Conservation (phyloP, 2,797 vertebrate genomes). For the Fundulus diaphanus region DNA sequence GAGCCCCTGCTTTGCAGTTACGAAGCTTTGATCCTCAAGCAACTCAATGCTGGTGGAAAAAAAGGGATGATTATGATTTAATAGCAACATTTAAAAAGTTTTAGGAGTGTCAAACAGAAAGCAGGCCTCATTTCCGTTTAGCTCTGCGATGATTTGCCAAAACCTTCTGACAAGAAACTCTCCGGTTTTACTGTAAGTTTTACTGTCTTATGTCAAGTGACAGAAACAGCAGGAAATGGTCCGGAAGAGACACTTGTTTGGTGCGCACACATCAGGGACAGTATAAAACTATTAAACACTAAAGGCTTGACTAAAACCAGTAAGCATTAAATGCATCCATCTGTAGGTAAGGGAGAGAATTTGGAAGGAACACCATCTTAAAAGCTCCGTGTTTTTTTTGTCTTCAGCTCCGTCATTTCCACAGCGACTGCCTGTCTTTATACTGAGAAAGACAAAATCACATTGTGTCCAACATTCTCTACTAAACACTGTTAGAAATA, state of each 20-base stretch:
- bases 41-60: constrained; percentile 1
- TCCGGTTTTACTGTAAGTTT: constrained; percentile 4
- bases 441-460: neutral
- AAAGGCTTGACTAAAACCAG: neutral
- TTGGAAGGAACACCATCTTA: neutral
- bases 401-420: neutral
- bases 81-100: constrained; percentile 5
- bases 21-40: neutral
- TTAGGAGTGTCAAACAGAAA: constrained; percentile 31
- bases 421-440: neutral
- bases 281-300: neutral
- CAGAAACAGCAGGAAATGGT: constrained; percentile 34
- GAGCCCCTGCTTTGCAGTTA: neutral
- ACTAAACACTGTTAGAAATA: neutral
- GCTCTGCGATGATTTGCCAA: constrained; percentile 23
- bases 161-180: neutral
- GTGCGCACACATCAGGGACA: neutral
- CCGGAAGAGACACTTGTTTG: neutral
- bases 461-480: neutral
- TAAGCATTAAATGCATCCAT: neutral
- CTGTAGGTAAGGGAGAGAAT: neutral
- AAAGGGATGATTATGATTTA: constrained; percentile 1
- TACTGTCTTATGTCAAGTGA: constrained; percentile 20
- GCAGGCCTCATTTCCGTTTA: constrained; percentile 31
- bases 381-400: neutral